Evolutionary conservation across 2,113 vertebrate genomes (phyloP), one percentile per base, ranked within the genome.

Genomic region (Callorhinus ursinus): DNA sequence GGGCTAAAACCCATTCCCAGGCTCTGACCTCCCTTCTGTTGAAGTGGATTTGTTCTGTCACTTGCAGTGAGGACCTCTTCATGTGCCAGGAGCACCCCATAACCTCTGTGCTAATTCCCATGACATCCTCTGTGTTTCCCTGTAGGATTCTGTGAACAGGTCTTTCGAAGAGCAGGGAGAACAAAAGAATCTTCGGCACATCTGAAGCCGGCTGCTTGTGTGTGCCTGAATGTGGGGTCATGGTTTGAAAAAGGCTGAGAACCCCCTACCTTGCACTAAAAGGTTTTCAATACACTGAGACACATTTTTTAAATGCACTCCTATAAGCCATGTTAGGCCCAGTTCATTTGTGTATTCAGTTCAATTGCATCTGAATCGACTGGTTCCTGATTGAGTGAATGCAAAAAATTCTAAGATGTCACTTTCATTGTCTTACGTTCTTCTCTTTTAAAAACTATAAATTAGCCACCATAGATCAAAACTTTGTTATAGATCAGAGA

Each of bases 101-200:
- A 97, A 97, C 98, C 97, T 97, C 85, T 98, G 97, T 72, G 95
- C 96, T 98, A 98, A 97, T 98, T 98, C 98, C 97, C 98, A 98
- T 97, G 98, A 97, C 97, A 97, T 95, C 87, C 46, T 87, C 97
- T 95, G 96, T 97, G 97, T 98, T 96, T 97, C 98, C 11, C 97
- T 85, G 96, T 98, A 97, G 96, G 98, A 96, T 93, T 95, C 93
- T 87, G 95, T 80, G 96, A 97, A 74, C 95, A 97, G 96, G 94
- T 96, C 97, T 97, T 97, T 93, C n/a, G 82, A 97, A 71, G 95
- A 95, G 63, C 83, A 82, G 65, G 2, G 92, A 97, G 96, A 97
- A 98, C 93, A 98, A 98, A 97, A 93, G 98, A 90, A 85, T 87
- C 69, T 87, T 95, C 96, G 92, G 97, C 97, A 97, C 96, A 97